Evolutionary conservation across 2,797 vertebrate genomes (phyloP), one percentile per base, ranked within the genome.

Genomic region (Microctenopoma steveboyesi): DNA sequence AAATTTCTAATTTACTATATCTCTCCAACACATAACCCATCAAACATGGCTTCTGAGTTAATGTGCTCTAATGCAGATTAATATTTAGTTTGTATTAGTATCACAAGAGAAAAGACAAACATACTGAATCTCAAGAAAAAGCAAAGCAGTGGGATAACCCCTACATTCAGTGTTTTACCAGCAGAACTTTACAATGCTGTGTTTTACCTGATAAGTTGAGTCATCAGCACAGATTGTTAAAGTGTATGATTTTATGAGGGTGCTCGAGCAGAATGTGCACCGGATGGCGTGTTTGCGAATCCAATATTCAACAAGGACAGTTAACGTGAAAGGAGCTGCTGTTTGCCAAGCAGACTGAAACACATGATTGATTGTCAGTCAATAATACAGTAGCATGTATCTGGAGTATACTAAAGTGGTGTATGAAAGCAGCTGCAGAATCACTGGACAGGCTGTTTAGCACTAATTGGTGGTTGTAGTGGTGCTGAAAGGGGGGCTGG

Each of bases 321-420:
- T 83, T 90, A 92, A 82, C 88, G 85, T 88, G 85, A 90, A 88
- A 91, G 78, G 69, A 79, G 77, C 79, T 85, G 83, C 83, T 90
- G 86, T 88, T 90, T 89, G 89, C 69, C 86, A 86, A 91, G 86
- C 72, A 79, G 64, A 78, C 82, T 83, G 68, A 82, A 83, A 87
- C 69, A 81, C 70, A 78, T 68, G 79, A 86, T 69, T 83, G 81
- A 86, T 81, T 72, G 74, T 77, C 42, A 75, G 84, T 86, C 82
- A 81, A 82, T 88, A 85, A 76, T 60, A 74, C 61, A 74, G 76
- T 62, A 76, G 64, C 51, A 68, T 82, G 74, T 73, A 85, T 73
- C 58, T 74, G 62, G 46, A 65, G 67, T 70, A 62, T 59, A 45
- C 61, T 75, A 64, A 84, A 84, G 57, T 69, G 66, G 51, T 58